Evolutionary conservation across 2,888 invertebrate genomes (phyloP).

Genomic region (Cheilosia vulpina): DNA sequence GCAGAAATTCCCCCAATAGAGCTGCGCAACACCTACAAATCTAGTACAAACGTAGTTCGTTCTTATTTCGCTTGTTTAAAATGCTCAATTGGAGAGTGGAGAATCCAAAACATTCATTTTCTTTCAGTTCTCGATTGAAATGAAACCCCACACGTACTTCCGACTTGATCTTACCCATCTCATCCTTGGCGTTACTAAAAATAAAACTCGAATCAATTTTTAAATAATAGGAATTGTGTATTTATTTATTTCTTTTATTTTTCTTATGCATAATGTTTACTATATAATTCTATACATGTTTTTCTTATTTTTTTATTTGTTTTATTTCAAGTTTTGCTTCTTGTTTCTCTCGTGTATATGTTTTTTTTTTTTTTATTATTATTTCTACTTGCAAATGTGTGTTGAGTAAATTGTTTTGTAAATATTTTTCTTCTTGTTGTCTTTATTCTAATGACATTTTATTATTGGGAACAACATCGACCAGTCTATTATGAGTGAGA

Average conservation of each 20-base stretch:
- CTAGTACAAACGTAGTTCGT: too few species aligned
- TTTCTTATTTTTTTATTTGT: not conserved
- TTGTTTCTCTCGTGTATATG: conserved; percentile 56
- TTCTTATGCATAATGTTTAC: conserved; percentile 42
- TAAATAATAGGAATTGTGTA: conserved; percentile 72
- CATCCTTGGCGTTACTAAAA: not conserved
- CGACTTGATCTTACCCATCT: too few species aligned
- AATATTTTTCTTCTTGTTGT: conserved; percentile 49
- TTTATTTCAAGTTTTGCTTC: conserved; percentile 34
- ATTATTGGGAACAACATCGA: conserved; percentile 48
- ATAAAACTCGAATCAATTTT: conserved; percentile 8
- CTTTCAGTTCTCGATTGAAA: too few species aligned
- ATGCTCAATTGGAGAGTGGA: too few species aligned
- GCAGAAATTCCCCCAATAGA: not conserved
- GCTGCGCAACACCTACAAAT: conserved; percentile 11
- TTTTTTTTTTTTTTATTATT: conserved; percentile 8
- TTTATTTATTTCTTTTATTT: conserved; percentile 49
- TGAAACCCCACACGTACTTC: too few species aligned
- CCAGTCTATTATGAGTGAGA: conserved; percentile 71
- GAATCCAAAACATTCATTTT: too few species aligned
- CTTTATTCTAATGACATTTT: conserved; percentile 39
- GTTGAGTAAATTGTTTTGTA: conserved; percentile 56
- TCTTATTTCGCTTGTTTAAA: too few species aligned
- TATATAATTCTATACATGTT: conserved; percentile 49
- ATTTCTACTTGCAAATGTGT: conserved; percentile 62